Percentiles rank a stretch among this genome's conserved stretches.
phyloP scores from a whole-genome alignment of 2,888 invertebrate species.

The Subacronicta megacephala region DNA sequence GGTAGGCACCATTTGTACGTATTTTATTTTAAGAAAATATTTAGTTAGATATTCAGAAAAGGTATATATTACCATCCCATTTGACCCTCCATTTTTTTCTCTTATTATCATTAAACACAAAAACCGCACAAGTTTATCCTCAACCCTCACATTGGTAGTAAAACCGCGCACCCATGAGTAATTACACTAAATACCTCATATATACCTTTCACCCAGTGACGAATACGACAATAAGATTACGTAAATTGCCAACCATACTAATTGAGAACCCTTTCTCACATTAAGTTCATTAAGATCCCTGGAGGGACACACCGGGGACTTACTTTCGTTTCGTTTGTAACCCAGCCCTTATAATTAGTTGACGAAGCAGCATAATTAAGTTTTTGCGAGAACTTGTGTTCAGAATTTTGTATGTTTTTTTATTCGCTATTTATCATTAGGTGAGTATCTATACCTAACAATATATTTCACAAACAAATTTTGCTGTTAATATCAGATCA shows the following conservation, averaged over 20 bases:
- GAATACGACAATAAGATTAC: slow-evolving; percentile 56
- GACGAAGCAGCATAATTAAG: slow-evolving; percentile 58
- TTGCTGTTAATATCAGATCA: no score
- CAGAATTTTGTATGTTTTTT: background rate
- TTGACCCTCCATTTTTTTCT: background rate
- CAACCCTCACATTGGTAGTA: background rate
- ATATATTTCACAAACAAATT: no score
- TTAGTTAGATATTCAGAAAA: no score
- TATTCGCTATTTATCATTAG: no score
- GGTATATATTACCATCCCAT: no score
- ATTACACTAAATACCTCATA: slow-evolving; percentile 45
- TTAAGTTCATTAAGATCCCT: slow-evolving; percentile 60
- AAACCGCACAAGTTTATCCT: background rate
- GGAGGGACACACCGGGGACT: slow-evolving; percentile 52
- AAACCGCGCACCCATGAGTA: slow-evolving; percentile 20
- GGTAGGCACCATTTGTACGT: no score
- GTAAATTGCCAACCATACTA: slow-evolving; percentile 55
- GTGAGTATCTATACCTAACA: no score
- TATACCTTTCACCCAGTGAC: slow-evolving; percentile 32
- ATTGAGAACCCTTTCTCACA: slow-evolving; percentile 54
- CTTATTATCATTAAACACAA: background rate
- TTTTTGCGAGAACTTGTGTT: slow-evolving; percentile 11
- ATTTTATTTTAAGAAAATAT: no score
- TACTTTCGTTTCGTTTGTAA: slow-evolving; percentile 63
- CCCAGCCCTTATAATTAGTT: slow-evolving; percentile 69